These are phyloP conservation scores for Tachina lurida DNA, from an alignment of 2,888 invertebrate species.

Conservation along the genomic window DNA sequence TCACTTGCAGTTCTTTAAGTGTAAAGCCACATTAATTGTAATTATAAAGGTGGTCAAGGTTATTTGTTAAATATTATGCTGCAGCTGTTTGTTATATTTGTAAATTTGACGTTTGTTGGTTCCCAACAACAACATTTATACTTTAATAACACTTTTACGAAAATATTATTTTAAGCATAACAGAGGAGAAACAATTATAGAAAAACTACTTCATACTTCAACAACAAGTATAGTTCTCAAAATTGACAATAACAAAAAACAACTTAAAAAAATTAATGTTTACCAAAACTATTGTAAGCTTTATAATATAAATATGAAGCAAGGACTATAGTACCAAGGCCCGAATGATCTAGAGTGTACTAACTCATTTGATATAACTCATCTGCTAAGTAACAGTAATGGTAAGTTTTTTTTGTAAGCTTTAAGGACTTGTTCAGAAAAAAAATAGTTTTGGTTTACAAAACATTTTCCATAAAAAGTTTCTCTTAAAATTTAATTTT, in stretches of 20 bases:
- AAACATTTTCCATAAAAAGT: too few relatives aligned
- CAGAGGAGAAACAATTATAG: not conserved
- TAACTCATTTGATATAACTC: too few relatives aligned
- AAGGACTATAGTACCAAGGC: too few relatives aligned
- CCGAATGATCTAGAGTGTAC: too few relatives aligned
- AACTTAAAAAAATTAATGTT: too few relatives aligned
- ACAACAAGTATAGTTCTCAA: not conserved
- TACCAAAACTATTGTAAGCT: too few relatives aligned
- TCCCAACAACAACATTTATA: not conserved
- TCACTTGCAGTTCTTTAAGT: not conserved
- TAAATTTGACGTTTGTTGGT: not conserved
- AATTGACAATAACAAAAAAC: not conserved
- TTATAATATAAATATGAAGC: too few relatives aligned
- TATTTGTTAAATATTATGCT: not conserved
- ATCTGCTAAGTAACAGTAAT: too few relatives aligned
- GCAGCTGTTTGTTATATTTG: not conserved
- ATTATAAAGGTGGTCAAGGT: conserved; percentile 4
- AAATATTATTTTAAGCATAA: conserved; percentile 2
- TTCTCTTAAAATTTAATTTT: too few relatives aligned
- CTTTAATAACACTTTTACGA: not conserved
- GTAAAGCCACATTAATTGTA: conserved; percentile 21
- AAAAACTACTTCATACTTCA: conserved; percentile 22
- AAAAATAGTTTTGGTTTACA: too few relatives aligned
- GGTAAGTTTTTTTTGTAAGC: too few relatives aligned
- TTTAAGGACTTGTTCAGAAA: too few relatives aligned